phyloP scores from a whole-genome alignment of 2,113 vertebrate genomes.

The Megaceryle torquata region DNA sequence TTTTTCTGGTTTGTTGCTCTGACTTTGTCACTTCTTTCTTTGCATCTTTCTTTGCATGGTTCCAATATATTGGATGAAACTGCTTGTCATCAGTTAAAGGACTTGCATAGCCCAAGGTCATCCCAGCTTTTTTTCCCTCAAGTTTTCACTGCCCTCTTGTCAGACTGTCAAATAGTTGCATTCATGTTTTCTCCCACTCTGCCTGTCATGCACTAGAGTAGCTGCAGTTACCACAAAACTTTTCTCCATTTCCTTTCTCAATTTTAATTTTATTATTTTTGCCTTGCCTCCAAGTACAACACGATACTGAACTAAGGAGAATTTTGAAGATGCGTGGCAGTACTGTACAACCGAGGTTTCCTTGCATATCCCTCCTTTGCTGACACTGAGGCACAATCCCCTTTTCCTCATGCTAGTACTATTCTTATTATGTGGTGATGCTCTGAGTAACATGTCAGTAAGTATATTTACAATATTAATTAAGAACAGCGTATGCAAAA shows the following conservation, averaged over 20 bases:
- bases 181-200: not conserved
- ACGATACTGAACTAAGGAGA: not conserved
- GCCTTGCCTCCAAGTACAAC: not conserved
- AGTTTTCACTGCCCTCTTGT: not conserved
- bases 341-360: not conserved
- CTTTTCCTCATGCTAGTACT: not conserved
- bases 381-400: not conserved
- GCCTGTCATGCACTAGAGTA: not conserved
- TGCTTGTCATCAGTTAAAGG: not conserved
- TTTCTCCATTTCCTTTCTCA: not conserved
- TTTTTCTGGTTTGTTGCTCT: not conserved
- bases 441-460: not conserved
- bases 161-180: not conserved
- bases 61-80: not conserved
- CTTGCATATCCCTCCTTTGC: not conserved
- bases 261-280: not conserved
- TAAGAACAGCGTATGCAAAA: not conserved
- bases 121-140: not conserved
- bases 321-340: not conserved
- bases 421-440: not conserved
- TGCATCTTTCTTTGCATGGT: fast-evolving
- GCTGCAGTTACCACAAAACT: not conserved
- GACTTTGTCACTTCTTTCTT: not conserved
- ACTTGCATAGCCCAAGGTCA: not conserved
- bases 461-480: not conserved